These are phyloP conservation scores for Bellardia bayeri DNA, from an alignment of 2,888 invertebrate species.

Conservation along the genomic window DNA sequence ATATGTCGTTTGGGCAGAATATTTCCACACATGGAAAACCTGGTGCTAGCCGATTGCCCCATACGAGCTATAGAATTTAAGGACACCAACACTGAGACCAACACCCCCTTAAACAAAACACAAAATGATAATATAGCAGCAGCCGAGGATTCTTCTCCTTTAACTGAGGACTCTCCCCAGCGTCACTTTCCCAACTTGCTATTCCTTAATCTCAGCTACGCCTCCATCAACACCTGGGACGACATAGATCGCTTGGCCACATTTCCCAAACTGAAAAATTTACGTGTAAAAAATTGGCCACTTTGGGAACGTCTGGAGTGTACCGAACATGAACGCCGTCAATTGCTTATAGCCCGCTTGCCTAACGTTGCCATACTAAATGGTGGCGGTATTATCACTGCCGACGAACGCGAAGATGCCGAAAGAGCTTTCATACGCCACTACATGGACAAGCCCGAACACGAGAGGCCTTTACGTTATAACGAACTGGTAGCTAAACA, in stretches of 20 bases:
- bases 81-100: conserved; percentile 49
- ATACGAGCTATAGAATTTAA: conserved; percentile 85
- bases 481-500: conserved; percentile 93
- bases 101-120: conserved; percentile 66
- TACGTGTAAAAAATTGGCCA: conserved; percentile 90
- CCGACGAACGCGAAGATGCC: conserved; percentile 95
- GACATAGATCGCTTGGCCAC: conserved; percentile 94
- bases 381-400: conserved; percentile 93
- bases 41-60: conserved; percentile 94
- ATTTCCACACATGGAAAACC: conserved; percentile 93
- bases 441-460: conserved; percentile 94
- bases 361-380: conserved; percentile 94
- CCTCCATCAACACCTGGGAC: conserved; percentile 93
- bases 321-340: conserved; percentile 94
- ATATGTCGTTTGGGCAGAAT: conserved; percentile 92
- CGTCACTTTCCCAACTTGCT: conserved; percentile 85
- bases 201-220: conserved; percentile 93
- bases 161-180: conserved; percentile 86
- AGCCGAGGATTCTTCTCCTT: conserved; percentile 83
- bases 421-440: conserved; percentile 96
- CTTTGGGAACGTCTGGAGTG: conserved; percentile 91
- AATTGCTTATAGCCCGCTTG: conserved; percentile 93
- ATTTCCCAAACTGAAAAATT: conserved; percentile 92
- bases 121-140: conserved; percentile 75
- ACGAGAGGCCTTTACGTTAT: conserved; percentile 90